Percentiles rank a stretch among this genome's conserved stretches.
Evolutionary conservation across 2,113 vertebrate genomes (phyloP).

Genomic region (Baryphthengus martii): DNA sequence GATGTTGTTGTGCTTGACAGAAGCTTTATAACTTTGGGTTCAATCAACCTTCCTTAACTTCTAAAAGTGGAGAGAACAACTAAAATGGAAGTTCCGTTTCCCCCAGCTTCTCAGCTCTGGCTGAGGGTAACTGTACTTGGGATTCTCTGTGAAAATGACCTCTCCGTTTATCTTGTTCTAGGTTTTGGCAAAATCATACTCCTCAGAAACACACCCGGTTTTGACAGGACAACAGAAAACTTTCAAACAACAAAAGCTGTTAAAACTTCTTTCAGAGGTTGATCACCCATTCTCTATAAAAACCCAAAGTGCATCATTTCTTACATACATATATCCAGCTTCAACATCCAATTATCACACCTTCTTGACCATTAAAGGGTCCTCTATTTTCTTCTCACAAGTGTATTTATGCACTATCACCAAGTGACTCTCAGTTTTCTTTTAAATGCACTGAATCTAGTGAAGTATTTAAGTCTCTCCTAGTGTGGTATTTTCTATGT

Average conservation of each 20-base stretch:
- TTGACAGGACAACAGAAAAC: not conserved
- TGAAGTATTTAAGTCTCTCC: not conserved
- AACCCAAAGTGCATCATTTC: not conserved
- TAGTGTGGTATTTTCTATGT: not conserved
- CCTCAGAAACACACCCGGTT: not conserved
- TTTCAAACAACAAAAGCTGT: not conserved
- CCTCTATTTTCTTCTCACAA: not conserved
- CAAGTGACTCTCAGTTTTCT: not conserved
- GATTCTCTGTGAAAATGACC: not conserved
- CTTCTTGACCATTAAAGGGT: not conserved
- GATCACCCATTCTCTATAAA: not conserved
- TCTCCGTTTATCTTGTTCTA: not conserved
- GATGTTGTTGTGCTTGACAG: not conserved
- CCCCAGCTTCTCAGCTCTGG: not conserved
- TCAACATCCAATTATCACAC: not conserved
- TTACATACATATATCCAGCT: not conserved
- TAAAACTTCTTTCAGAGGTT: not conserved
- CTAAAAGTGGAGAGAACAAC: not conserved
- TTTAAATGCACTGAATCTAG: not conserved
- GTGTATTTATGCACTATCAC: not conserved
- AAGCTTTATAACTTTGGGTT: slow-evolving; percentile 1
- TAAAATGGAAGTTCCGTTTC: not conserved
- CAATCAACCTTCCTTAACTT: not conserved
- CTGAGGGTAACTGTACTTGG: not conserved
- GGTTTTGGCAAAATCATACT: not conserved